A percentile compares a stretch with the other conserved stretches of the same genome.
These are phyloP conservation scores for Halcyon badia DNA, from an alignment of 2,797 vertebrate species.

Conservation along the genomic window DNA sequence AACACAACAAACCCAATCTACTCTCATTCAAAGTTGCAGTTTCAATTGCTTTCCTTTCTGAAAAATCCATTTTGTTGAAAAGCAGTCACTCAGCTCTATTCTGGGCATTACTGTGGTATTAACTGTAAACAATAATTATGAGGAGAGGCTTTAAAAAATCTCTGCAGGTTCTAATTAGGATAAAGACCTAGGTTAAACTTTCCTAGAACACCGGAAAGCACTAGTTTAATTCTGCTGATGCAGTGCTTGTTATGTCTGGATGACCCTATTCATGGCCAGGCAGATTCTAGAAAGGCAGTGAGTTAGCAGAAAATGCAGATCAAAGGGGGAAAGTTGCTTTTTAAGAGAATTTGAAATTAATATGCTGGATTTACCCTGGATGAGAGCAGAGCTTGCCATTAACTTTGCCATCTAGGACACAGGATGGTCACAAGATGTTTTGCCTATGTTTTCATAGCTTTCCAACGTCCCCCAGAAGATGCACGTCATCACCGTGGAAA, in stretches of 20 bases:
- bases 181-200: neutral
- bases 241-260: neutral
- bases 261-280: neutral
- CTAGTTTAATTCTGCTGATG: neutral
- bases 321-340: neutral
- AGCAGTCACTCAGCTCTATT: neutral
- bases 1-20: neutral
- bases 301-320: neutral
- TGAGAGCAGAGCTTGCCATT: neutral
- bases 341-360: neutral
- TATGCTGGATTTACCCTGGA: neutral
- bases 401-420: neutral
- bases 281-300: neutral
- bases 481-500: neutral
- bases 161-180: neutral
- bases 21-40: neutral
- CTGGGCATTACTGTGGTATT: neutral
- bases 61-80: neutral
- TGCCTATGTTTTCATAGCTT: neutral
- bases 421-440: neutral
- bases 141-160: neutral
- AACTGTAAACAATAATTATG: neutral
- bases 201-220: neutral
- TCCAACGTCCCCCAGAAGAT: neutral
- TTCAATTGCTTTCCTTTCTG: neutral